phyloP scores from a whole-genome alignment of 2,888 invertebrate species.

The Drosophila cyrtoloma region DNA sequence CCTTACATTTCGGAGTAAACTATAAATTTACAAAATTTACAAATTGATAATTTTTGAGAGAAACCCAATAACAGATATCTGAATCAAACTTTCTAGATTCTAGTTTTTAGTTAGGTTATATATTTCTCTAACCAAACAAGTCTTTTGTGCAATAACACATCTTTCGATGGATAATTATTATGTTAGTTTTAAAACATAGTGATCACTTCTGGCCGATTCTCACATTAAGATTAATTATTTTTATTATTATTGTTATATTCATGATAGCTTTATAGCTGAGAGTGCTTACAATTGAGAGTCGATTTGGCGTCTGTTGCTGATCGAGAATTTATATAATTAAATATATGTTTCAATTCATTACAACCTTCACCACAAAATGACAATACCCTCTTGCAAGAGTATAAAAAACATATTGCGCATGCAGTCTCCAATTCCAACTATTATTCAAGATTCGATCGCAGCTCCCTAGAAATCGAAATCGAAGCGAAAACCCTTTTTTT shows the following conservation, averaged over 20 bases:
- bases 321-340: background rate
- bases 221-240: no score
- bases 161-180: background rate
- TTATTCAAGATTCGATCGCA: constrained; percentile 49
- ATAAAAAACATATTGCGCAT: constrained; percentile 63
- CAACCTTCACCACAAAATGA: background rate
- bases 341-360: background rate
- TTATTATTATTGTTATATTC: background rate
- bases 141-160: background rate
- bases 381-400: background rate
- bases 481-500: constrained; percentile 37
- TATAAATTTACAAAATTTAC: background rate
- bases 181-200: background rate
- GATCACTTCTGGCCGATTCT: background rate
- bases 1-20: background rate
- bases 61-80: background rate
- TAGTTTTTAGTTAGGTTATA: background rate
- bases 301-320: background rate
- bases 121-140: background rate
- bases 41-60: background rate
- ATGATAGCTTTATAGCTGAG: background rate
- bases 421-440: constrained; percentile 35
- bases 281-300: background rate
- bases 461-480: constrained; percentile 49
- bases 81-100: background rate